A percentile compares a stretch with the other conserved stretches of the same genome.
Conservation (phyloP, 2,888 invertebrate species). For the Chironomus tentans region DNA sequence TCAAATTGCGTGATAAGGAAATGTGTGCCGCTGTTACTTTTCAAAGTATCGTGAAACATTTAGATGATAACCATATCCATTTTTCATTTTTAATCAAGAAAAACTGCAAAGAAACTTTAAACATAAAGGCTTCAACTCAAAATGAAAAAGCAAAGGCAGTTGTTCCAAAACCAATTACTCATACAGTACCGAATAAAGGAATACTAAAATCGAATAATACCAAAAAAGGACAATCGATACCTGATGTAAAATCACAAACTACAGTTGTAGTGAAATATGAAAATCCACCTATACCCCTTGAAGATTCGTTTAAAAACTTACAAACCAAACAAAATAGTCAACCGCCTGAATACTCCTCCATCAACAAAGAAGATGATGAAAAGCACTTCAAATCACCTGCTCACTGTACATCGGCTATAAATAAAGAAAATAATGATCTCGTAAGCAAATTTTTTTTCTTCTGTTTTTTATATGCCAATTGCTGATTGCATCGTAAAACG, state of each 20-base stretch:
- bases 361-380: slow-evolving; percentile 5
- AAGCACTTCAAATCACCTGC: slow-evolving; percentile 12
- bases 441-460: slow-evolving; percentile 10
- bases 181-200: background rate
- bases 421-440: slow-evolving; percentile 5
- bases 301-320: background rate
- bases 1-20: slow-evolving; percentile 3
- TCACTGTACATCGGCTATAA: slow-evolving; percentile 9
- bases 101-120: background rate
- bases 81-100: slow-evolving; percentile 24
- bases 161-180: background rate
- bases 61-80: slow-evolving; percentile 10
- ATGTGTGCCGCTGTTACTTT: slow-evolving; percentile 17
- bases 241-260: background rate
- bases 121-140: background rate
- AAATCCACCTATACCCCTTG: background rate
- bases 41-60: slow-evolving; percentile 9
- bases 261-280: background rate
- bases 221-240: slow-evolving; percentile 6
- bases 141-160: background rate
- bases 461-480: background rate
- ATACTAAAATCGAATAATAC: background rate
- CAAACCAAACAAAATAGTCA: background rate
- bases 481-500: background rate
- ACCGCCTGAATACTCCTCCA: slow-evolving; percentile 23